Evolutionary conservation across 2,113 vertebrate genomes (phyloP).

Genomic region (Heteronetta atricapilla): DNA sequence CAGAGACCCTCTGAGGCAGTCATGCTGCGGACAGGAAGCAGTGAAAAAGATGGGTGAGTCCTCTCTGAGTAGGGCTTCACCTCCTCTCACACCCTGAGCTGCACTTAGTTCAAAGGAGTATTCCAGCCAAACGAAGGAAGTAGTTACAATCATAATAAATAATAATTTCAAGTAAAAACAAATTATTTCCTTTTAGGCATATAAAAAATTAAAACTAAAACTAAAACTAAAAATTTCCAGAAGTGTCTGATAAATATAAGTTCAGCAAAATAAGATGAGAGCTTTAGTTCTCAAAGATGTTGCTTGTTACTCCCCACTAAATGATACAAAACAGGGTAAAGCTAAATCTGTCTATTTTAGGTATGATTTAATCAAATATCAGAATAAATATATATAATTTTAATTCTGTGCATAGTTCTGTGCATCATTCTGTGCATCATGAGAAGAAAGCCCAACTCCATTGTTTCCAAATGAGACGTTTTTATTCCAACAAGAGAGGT

Average conservation of each 20-base stretch:
- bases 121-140: neutral
- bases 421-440: neutral
- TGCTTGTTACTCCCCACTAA: neutral
- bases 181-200: neutral
- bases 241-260: neutral
- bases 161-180: neutral
- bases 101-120: neutral
- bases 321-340: neutral
- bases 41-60: neutral
- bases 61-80: accelerated
- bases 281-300: neutral
- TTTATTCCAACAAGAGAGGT: neutral
- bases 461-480: neutral
- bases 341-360: neutral
- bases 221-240: neutral
- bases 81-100: neutral
- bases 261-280: neutral
- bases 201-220: neutral
- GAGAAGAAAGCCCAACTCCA: neutral
- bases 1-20: accelerated
- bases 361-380: neutral
- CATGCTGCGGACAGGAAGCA: neutral
- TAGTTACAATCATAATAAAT: neutral
- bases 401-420: neutral
- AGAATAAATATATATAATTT: neutral